Conservation (phyloP, 2,113 vertebrate species). For the Sinocyclocheilus anophthalmus region DNA sequence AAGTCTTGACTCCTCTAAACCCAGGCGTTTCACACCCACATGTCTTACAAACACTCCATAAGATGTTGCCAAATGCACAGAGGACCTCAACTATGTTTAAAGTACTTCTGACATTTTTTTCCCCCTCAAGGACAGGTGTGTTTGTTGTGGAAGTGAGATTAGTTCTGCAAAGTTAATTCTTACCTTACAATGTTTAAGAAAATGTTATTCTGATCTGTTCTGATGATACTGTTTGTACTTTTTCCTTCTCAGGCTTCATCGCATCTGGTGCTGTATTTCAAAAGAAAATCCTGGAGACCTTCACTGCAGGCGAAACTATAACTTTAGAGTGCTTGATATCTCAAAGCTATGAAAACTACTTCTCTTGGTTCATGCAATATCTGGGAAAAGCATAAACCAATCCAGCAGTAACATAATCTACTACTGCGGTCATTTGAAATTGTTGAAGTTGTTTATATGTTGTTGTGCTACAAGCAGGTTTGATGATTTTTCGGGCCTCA, state of each 20-base stretch:
- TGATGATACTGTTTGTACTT: neutral
- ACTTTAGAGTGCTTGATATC: conserved; percentile 26
- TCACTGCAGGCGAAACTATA: neutral
- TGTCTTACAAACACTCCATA: neutral
- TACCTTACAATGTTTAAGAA: neutral
- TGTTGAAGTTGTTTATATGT: too few relatives aligned
- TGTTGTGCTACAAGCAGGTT: too few relatives aligned
- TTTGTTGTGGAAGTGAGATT: neutral
- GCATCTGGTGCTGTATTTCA: conserved; percentile 8
- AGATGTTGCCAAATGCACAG: neutral
- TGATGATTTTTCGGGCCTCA: too few relatives aligned
- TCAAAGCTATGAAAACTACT: conserved; percentile 8
- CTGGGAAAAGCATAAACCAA: too few relatives aligned
- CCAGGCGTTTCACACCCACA: neutral
- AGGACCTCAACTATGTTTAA: conserved; percentile 1
- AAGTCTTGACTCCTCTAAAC: neutral
- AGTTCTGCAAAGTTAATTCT: neutral
- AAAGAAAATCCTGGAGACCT: conserved; percentile 29
- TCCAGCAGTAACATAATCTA: too few relatives aligned
- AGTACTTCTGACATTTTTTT: neutral
- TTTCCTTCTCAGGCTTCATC: neutral
- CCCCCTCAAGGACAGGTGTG: conserved; percentile 18
- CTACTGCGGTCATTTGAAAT: too few relatives aligned
- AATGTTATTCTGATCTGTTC: neutral
- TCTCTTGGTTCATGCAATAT: conserved; percentile 40